A percentile compares a stretch with the other conserved stretches of the same genome.
phyloP scores from a whole-genome alignment of 2,113 vertebrate genomes.

The Pelecanus crispus region DNA sequence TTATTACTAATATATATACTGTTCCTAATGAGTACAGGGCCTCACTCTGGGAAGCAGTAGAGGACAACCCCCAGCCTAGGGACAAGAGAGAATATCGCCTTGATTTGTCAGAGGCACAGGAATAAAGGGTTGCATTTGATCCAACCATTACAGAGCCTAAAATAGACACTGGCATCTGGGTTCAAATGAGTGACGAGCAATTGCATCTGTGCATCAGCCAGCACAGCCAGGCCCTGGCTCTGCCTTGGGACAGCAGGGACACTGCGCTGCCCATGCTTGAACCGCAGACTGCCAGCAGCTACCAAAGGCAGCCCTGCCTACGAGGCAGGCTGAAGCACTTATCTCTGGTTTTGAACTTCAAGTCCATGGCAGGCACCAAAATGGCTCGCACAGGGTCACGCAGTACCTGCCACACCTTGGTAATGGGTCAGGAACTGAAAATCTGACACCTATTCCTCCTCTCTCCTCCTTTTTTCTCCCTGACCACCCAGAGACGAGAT shows the following conservation, averaged over 20 bases:
- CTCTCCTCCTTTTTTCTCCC: background rate
- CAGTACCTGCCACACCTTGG: too few species aligned
- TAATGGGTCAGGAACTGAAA: background rate
- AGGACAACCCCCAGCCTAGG: background rate
- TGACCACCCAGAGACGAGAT: background rate
- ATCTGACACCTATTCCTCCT: background rate
- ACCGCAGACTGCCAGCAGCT: background rate
- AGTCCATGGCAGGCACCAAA: background rate
- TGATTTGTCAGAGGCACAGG: background rate
- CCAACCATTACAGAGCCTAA: background rate
- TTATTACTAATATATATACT: background rate
- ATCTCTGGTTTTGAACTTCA: background rate
- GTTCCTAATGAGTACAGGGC: background rate
- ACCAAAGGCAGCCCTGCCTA: background rate
- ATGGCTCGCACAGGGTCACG: background rate
- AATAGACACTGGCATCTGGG: background rate
- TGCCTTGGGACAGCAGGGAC: background rate
- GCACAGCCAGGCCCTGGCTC: background rate
- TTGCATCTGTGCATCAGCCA: background rate
- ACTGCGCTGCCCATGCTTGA: accelerated
- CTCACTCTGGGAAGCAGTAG: background rate
- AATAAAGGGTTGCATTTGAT: background rate
- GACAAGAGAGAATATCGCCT: background rate
- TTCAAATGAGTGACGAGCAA: background rate
- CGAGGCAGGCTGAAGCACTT: background rate